A percentile compares a stretch with the other conserved stretches of the same genome.
These are phyloP conservation scores for Myripristis murdjan DNA, from an alignment of 2,797 vertebrate species.

Conservation along the genomic window DNA sequence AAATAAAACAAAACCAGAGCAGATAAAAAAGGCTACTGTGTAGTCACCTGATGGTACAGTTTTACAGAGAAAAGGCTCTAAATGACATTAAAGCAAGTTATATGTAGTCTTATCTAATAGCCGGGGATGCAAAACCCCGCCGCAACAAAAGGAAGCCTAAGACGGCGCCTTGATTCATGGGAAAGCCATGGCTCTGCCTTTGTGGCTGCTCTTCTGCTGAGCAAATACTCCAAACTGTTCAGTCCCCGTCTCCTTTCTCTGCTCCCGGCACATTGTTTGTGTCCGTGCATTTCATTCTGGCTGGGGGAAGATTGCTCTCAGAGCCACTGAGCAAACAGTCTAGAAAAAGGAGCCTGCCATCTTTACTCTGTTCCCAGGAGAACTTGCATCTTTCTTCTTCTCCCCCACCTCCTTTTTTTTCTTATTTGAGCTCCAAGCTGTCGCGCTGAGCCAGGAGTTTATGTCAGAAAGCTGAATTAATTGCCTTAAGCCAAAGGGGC, in stretches of 20 bases:
- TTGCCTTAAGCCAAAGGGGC: constrained; percentile 92
- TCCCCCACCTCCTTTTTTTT: constrained; percentile 43
- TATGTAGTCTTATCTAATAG: constrained; percentile 88
- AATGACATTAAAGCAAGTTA: constrained; percentile 80
- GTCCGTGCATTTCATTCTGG: constrained; percentile 96
- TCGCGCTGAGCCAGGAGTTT: constrained; percentile 92
- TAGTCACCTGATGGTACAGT: constrained; percentile 72
- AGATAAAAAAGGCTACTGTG: neutral
- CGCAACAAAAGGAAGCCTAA: constrained; percentile 87
- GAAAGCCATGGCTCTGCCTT: constrained; percentile 91
- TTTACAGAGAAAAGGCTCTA: constrained; percentile 70
- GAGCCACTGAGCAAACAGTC: constrained; percentile 97
- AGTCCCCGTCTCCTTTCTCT: constrained; percentile 93
- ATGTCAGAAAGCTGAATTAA: constrained; percentile 97
- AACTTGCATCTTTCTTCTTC: constrained; percentile 90
- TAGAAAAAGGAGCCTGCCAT: constrained; percentile 93
- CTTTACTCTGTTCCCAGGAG: constrained; percentile 94
- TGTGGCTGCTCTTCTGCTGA: constrained; percentile 96
- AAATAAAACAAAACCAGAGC: constrained; percentile 34
- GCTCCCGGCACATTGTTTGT: constrained; percentile 92
- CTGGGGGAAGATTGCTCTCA: constrained; percentile 90
- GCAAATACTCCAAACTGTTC: constrained; percentile 98
- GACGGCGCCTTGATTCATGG: constrained; percentile 91
- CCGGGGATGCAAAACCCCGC: constrained; percentile 72
- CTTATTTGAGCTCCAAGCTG: constrained; percentile 93